Evolutionary conservation across 1,140 invertebrate genomes (phyloP).

Genomic region (Heliconius hermathena): DNA sequence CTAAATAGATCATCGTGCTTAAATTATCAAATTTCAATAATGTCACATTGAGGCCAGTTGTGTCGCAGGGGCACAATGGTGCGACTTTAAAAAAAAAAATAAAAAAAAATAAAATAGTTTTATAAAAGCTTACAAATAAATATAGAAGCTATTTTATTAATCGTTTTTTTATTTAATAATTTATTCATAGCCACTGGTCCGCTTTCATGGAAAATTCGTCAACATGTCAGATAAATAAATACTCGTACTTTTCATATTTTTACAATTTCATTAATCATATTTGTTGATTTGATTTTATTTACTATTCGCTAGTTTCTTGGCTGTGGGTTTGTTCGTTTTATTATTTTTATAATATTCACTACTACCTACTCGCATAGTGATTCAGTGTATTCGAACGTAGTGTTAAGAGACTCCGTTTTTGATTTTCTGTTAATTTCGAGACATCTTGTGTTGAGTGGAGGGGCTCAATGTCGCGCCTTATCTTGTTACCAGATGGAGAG

Average conservation of each 20-base stretch:
- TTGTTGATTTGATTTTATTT: constrained; percentile 8
- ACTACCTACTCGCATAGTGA: too few relatives aligned
- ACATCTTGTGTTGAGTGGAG: too few relatives aligned
- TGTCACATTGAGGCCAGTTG: too few relatives aligned
- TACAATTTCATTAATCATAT: constrained; percentile 12
- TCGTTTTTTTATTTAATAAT: constrained; percentile 4
- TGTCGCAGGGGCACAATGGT: too few relatives aligned
- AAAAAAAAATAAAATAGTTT: background rate
- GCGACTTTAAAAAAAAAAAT: too few relatives aligned
- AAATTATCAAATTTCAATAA: too few relatives aligned
- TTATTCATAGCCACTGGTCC: constrained; percentile 7
- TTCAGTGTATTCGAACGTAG: too few relatives aligned
- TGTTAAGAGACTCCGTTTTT: too few relatives aligned
- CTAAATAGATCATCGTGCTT: too few relatives aligned
- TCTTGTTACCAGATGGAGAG: too few relatives aligned
- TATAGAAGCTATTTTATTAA: constrained; percentile 15
- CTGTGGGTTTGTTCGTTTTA: background rate
- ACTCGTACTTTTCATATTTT: constrained; percentile 12
- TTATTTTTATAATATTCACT: background rate
- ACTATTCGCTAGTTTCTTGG: background rate
- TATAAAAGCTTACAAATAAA: background rate
- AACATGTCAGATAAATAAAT: constrained; percentile 12
- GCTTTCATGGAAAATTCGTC: constrained; percentile 15
- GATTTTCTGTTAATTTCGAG: too few relatives aligned
- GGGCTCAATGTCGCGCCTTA: too few relatives aligned